Base-by-base conservation (phyloP, 2,888 invertebrate genomes). In the Amphipyra berbera region DNA sequence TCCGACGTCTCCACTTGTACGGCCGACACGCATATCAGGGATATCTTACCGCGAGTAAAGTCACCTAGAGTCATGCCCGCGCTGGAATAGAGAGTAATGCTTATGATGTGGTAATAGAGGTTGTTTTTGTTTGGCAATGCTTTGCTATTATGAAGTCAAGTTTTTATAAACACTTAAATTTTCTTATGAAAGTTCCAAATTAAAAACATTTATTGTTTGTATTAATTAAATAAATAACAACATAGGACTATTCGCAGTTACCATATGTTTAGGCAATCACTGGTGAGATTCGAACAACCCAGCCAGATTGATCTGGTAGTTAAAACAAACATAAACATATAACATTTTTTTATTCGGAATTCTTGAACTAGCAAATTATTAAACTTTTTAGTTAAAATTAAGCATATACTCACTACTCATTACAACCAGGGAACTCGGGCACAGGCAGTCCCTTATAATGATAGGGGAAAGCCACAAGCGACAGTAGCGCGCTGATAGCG, bases 391-490 rank as follows among this genome's bases (percentile, higher is more conserved):
- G 21, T 21, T 21, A 21, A 21, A 37, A 37, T 37, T 10, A 37
- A 37, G 37, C 8, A 1, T 10, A 48, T 56, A 90, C 93, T 89
- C 33, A 94, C 93, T 91, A 93, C 40, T 94, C 96, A 67, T 95
- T 95, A 52, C 96, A 95, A 21, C 96, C 96, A 6, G 95, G 96
- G 58, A 97, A 95, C 87, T 97, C 97, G 1, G 97, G 96, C 42
- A 97, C 97, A 5, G 96, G 95, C 65, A 97, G 90, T 68, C 96
- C 96, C 88, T 96, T 97, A 88, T 98, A 99, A 93, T 99, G 99
- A 61, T 99, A 96, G 0, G 99, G 99, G 83, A 99, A 96, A 14
- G 98, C 97, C 68, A 99, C 95, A 90, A 99, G 96, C 1, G 99
- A 99, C 74, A 99, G 91, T 21, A 99, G 95, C 55, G 99, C 95